Conservation (phyloP, 2,888 invertebrate species). For the Conus canariensis region DNA sequence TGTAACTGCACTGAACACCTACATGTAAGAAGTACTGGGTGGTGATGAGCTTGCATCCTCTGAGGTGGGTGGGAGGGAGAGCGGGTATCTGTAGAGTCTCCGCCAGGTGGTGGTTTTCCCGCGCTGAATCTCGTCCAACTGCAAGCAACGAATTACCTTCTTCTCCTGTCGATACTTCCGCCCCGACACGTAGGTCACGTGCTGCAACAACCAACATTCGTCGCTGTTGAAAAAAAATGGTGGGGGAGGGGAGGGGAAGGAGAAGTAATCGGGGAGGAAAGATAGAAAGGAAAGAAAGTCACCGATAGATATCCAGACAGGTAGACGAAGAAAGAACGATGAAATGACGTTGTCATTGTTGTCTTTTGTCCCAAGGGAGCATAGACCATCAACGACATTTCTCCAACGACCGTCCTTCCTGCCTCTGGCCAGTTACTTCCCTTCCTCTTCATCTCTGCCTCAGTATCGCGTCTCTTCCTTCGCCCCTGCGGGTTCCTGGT, state of each 20-base stretch:
- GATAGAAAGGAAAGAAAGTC: conserved; percentile 12
- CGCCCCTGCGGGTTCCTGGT: too few species aligned
- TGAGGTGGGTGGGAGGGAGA: conserved; percentile 51
- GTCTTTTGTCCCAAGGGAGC: too few species aligned
- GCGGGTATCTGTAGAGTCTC: conserved; percentile 50
- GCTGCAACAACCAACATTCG: conserved; percentile 21
- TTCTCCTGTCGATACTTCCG: conserved; percentile 54
- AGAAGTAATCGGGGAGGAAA: not conserved
- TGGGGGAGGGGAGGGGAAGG: not conserved
- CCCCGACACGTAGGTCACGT: conserved; percentile 50
- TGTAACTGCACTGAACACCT: not conserved
- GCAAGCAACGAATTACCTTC: conserved; percentile 50
- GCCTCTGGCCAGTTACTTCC: too few species aligned
- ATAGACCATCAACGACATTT: too few species aligned
- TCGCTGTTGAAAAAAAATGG: not conserved
- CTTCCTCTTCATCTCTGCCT: too few species aligned
- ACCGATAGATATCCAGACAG: conserved; percentile 28
- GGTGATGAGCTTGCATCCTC: conserved; percentile 55
- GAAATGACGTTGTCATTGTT: too few species aligned
- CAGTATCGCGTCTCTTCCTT: too few species aligned
- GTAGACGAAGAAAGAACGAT: not conserved
- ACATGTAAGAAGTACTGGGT: conserved; percentile 54
- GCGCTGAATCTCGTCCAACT: conserved; percentile 48
- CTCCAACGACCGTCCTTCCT: too few species aligned
- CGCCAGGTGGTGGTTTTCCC: conserved; percentile 49